Base-by-base conservation (phyloP, 2,113 vertebrate genomes). In the Aphelocoma coerulescens region DNA sequence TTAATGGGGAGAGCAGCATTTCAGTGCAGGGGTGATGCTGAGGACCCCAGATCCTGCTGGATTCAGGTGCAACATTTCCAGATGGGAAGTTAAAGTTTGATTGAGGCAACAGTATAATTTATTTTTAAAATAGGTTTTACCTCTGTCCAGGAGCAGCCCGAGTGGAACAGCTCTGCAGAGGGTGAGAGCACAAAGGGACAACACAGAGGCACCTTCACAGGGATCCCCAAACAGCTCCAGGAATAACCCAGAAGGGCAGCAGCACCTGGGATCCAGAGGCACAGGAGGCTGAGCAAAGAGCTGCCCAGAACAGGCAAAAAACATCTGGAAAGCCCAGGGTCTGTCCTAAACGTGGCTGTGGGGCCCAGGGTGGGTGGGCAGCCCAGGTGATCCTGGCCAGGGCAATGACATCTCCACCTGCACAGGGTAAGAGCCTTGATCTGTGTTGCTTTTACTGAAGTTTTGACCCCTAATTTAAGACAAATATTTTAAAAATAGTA, bases 271-370 rank as follows among this genome's bases (percentile, higher is more conserved):
- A 39, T 9, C 8, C 33, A n/a, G 4, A 2, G 0, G 5, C 22
- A 63, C 5, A 28, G 0, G 15, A 3, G 2, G 2, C 21, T 17
- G 7, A 68, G 6, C 21, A 59, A 26, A 49, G 2, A 74, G 2
- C 17, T 39, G 4, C 39, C 27, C 10, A 7, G 43, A 37, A 7
- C 30, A 43, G 3, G 13, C 4, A 32, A 24, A 39, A 39, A 28
- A 0, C 4, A 3, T 3, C 1, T 0, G 0, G 0, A 2, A 7
- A 3, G 2, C 0, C 1, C 49, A 37, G 6, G 2, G 33, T 49
- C 14, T 78, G 66, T 39, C 66, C 18, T 74, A 68, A 85, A 74
- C 35, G 5, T 13, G 26, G 32, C 35, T 54, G 15, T 59, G 57
- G 57, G 22, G 20, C 22, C 20, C 7, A 3, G 55, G 14, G 18